Base-by-base conservation (phyloP, 2,797 vertebrate genomes). In the Cossypha dichroa region DNA sequence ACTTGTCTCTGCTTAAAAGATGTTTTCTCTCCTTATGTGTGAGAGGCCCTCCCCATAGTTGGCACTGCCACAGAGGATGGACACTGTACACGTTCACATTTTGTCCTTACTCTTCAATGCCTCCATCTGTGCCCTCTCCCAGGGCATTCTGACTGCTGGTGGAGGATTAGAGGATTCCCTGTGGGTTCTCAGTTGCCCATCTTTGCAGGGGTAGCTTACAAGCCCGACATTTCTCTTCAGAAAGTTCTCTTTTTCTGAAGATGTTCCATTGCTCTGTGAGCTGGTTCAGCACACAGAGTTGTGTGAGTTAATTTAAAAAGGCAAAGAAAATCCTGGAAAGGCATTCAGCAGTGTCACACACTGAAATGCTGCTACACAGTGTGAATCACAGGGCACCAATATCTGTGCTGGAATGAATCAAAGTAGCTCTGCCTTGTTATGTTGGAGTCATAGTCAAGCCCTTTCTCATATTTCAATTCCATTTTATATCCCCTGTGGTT, bases 401-500 rank as follows among this genome's bases (percentile, higher is more conserved):
- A n/a, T 23, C 67, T 79, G 55, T 33, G 18, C 51, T 73, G 66
- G 64, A 92, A 85, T 36, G 93, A 81, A 60, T 76, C 63, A 74
- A 91, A 87, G 93, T 67, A 91, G 74, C 75, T 93, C 52, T 92
- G 55, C 52, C 26, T 83, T 63, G 55, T 62, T 82, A 49, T 63
- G 31, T 26, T 38, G 25, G 55, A 95, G 84, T 59, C 55, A 41
- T 5, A 89, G 40, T 49, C 63, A 49, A 92, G 89, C 70, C 78
- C 74, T 89, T 93, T 89, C 70, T 79, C 6, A 13, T 67, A 91
- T 83, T 95, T 92, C 81, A 92, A 74, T 95, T 92, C 81, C 52
- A 41, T 87, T 95, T 96, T 63, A 70, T 82, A 85, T 89, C 81
- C 92, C 84, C 34, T 66, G 86, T 92, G 91, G 67, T 68, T 85